A percentile compares a stretch with the other conserved stretches of the same genome.
phyloP scores from a whole-genome alignment of 2,797 vertebrate species.

The Buceros bicornis region DNA sequence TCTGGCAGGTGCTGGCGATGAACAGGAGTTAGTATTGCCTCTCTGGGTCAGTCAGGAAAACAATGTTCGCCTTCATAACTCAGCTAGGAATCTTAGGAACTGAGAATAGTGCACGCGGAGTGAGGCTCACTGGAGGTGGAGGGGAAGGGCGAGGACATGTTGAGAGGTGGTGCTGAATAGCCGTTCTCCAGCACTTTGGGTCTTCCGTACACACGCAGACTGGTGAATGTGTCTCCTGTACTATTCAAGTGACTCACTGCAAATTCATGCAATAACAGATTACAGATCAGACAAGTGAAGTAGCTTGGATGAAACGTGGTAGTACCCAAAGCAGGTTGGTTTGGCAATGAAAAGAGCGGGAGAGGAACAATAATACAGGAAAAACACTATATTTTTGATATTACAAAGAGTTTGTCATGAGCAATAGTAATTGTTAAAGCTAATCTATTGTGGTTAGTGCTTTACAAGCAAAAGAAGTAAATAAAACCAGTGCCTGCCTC shows the following conservation, averaged over 20 bases:
- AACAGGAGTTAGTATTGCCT: background rate
- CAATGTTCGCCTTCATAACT: background rate
- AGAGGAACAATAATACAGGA: background rate
- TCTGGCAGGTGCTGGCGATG: fast-evolving
- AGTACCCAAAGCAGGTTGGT: background rate
- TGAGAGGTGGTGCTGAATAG: background rate
- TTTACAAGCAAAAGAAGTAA: background rate
- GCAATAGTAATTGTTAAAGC: background rate
- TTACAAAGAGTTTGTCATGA: background rate
- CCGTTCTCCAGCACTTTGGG: background rate
- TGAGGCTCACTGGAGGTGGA: background rate
- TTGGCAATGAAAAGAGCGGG: background rate
- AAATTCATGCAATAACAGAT: background rate
- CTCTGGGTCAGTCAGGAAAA: background rate
- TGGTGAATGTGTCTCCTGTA: background rate
- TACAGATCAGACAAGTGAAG: background rate
- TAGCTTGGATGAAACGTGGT: background rate
- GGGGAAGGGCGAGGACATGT: background rate
- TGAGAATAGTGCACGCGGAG: background rate
- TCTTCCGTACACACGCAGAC: background rate
- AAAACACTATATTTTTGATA: background rate
- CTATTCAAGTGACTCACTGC: background rate
- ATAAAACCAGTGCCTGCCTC: background rate
- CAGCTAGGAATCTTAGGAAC: background rate
- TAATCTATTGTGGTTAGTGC: background rate